Evolutionary conservation across 1,140 invertebrate genomes (phyloP), one percentile per base, ranked within the genome.

Genomic region (Zaprionus capensis): DNA sequence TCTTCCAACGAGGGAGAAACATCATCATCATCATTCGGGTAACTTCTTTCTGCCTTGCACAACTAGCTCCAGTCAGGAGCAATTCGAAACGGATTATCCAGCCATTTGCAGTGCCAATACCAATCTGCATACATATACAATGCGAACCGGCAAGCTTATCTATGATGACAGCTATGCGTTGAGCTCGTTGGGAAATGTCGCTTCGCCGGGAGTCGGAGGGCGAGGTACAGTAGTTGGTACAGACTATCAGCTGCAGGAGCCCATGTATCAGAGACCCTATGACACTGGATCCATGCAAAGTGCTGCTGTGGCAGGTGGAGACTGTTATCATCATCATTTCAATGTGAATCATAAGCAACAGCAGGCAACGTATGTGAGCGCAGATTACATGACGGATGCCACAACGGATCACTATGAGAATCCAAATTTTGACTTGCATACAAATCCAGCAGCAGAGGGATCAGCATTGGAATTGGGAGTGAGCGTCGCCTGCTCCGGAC

Each of bases 21-120:
- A 95, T 71, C 94, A 95, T 4, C 93, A 95, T 71, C 94, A 95
- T 4, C 65, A 74, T 38, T 93, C 94, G 1, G 41, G 94, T 12
- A 96, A 96, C 0, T 95, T 97, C 73, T 96, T 96, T 31, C 88
- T 97, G 26, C 95, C 96, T 1, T 97, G 96, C 82, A 96, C 95
- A 1, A 96, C 95, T 14, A 96, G 95, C 7, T 96, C 96, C 2
- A 96, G 96, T 68, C 96, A 96, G 28, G 96, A 96, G 69, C 97
- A 97, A 90, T 95, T 95, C 79, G 94, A 95, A 78, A 96, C 96
- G 1, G 95, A 96, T 77, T 98, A 97, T 92, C 97, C 97, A 1
- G 96, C 97, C 26, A 96, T 97, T 79, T 97, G 96, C 84, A 97
- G 96, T 78, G 96, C 96, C 1, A 98, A 97, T 85, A 96, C 97